Base-by-base conservation (phyloP, 2,113 vertebrate genomes). In the Psittacula cyanocephala region DNA sequence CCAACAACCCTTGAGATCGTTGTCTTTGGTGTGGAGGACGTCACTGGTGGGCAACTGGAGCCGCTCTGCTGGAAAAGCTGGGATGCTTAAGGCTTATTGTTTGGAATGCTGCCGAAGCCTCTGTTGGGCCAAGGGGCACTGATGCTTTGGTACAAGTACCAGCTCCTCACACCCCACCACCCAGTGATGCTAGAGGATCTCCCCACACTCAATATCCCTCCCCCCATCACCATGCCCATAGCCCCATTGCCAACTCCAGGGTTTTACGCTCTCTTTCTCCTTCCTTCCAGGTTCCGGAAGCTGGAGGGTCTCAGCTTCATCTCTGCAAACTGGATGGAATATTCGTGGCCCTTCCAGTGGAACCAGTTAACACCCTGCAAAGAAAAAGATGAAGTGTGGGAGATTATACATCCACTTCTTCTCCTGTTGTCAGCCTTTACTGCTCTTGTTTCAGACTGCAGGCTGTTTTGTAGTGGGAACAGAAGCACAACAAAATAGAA, bases 311-410 rank as follows among this genome's bases (percentile, higher is more conserved):
- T 98, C 95, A 99, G 97, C 96, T 99, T 99, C 99, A 99, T 99
- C 97, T 99, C 99, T 0, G 99, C 99, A 47, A 99, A 99, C 97
- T 99, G 98, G 52, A 99, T 99, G 11, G 99, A 99, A 57, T 99
- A 98, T 88, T 99, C 99, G 0, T 99, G 99, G 84, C 99, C 99
- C 95, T 99, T 99, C 99, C 99, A 99, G 94, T 99, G 99, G 98
- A 99, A 99, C 99, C 99, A 99, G 98, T 99, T 99, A 33, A 99
- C 98, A 0, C 99, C 99, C 99, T 99, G 89, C 6, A 70, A 62
- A 87, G 94, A 86, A 14, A 95, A 43, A 94, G 46, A 57, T 1
- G 37, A 29, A 24, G 50, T 3, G 67, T 52, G 28, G 11, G 23
- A n/a, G 53, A 63, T 91, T 41, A 62, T 27, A 4, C 4, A 12